Evolutionary conservation across 53 echinoderm and acorn worm genomes (phyloP), one percentile per base, ranked within the genome.

Genomic region (Antedon mediterranea): DNA sequence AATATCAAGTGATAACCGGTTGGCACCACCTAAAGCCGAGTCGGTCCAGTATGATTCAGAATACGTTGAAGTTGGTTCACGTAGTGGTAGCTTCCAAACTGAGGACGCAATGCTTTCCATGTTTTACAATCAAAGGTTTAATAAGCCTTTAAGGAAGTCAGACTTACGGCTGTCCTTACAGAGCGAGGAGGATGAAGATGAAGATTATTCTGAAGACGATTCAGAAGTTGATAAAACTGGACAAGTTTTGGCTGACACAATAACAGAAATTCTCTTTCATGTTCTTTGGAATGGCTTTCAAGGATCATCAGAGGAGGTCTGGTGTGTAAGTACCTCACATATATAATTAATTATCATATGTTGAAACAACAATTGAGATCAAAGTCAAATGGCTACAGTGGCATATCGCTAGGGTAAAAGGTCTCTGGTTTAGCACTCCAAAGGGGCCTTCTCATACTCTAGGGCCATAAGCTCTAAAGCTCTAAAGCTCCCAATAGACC

Each of bases 231-330:
- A 76, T 34, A 32, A 76, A 28, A 34, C 76, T 7, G 3, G 15
- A 32, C 33, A 76, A 29, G 76, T 33, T 33, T 23, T 76, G 31
- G 91, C 89, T 32, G 98, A 98, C 43, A 98, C 91, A 31, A 75
- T 98, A 86, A 88, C 89, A 29, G 92, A 98, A 71, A 86, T 92
- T 29, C 79, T 89, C 73, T 90, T 90, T 28, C 90, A 92, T 80
- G 43, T 92, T 8, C 92, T 98, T 91, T 98, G 98, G 98, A 74
- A 84, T 29, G 98, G 98, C 7, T 75, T 90, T 0, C 83, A 85
- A 73, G 92, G 92, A 2, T 83, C 85, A 29, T 82, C 90, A 43
- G 98, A 93, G 71, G 88, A 93, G 13, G 85, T 92, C 26, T 98
- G 98, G 98, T 81, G 83, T 43, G 98, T 98, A 77, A 90, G 92